These are phyloP conservation scores for Andrena minutula DNA, from an alignment of 2,888 invertebrate genomes.

Conservation along the genomic window DNA sequence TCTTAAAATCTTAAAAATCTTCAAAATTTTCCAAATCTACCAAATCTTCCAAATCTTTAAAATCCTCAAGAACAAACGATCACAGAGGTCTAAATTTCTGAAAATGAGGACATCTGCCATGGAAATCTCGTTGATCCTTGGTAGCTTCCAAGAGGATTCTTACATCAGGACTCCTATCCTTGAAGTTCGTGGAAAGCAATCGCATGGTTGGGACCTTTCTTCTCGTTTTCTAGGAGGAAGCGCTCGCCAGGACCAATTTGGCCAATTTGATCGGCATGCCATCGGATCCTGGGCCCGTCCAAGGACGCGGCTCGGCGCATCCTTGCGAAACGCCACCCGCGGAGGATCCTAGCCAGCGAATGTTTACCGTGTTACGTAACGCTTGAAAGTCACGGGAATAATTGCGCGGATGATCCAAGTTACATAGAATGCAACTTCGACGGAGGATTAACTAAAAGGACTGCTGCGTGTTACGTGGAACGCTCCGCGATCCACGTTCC, in stretches of 20 bases:
- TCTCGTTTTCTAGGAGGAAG: constrained; percentile 3
- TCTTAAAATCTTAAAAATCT: too few species aligned
- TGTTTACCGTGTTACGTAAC: constrained; percentile 31
- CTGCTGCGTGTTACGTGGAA: constrained; percentile 55
- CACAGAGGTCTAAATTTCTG: too few species aligned
- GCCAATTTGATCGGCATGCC: constrained; percentile 51
- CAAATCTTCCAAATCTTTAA: too few species aligned
- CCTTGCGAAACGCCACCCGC: constrained; percentile 31
- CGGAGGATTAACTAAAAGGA: constrained; percentile 69
- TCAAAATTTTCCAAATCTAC: too few species aligned
- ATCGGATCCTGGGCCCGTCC: constrained; percentile 24
- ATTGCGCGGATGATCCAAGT: constrained; percentile 61
- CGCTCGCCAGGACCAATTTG: constrained; percentile 9
- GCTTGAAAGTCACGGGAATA: constrained; percentile 48
- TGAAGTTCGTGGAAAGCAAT: too few species aligned
- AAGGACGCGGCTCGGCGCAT: constrained; percentile 23
- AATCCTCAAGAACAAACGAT: too few species aligned
- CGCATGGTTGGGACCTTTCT: neutral
- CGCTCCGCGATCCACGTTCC: constrained; percentile 60
- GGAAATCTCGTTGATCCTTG: too few species aligned
- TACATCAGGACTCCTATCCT: too few species aligned
- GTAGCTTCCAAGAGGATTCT: too few species aligned
- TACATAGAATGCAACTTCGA: constrained; percentile 63
- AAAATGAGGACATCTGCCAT: too few species aligned
- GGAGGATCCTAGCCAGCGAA: constrained; percentile 2